Evolutionary conservation across 2,113 vertebrate species (phyloP), one percentile per base, ranked within the genome.

Genomic region (Corythoichthys haematopterus): DNA sequence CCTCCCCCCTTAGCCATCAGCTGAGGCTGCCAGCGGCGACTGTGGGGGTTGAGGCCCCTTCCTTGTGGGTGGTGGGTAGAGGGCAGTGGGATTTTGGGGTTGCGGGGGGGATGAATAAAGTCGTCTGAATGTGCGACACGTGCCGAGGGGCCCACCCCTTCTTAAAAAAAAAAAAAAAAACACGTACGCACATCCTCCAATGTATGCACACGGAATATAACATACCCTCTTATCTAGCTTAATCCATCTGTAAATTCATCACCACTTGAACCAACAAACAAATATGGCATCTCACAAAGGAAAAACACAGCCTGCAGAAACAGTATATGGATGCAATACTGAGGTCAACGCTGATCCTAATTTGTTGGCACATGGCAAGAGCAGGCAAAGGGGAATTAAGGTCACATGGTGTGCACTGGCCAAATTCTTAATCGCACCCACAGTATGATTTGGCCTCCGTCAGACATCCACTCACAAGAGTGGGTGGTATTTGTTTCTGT

Each of bases 371-470:
- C 45, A 62, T 48, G 65, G 67, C 57, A 81, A 69, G 75, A 78
- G 78, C 80, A 67, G 64, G 78, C 75, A 76, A 70, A 79, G 82
- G 80, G 75, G 79, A 80, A 90, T 90, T 87, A 89, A 87, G 90
- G 90, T 89, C 88, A 89, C 85, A 85, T 86, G 87, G 82, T 82
- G 73, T 62, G 71, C 79, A 72, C 77, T 74, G 75, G 72, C 87
- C 78, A 88, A 87, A 89, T 88, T 84, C 83, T 78, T 86, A 81
- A 81, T 79, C 78, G 81, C 78, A 84, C 76, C 70, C 85, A 88
- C 55, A 87, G 80, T 83, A 86, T 79, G 72, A 59, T 69, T 80
- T 66, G 76, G 81, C 83, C 79, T 80, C 75, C 73, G 73, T 15
- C 51, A 59, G 38, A 48, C 65, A 69, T 64, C 58, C 63, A 45